Evolutionary conservation across 2,113 vertebrate genomes (phyloP).

Genomic region (Lota lota): DNA sequence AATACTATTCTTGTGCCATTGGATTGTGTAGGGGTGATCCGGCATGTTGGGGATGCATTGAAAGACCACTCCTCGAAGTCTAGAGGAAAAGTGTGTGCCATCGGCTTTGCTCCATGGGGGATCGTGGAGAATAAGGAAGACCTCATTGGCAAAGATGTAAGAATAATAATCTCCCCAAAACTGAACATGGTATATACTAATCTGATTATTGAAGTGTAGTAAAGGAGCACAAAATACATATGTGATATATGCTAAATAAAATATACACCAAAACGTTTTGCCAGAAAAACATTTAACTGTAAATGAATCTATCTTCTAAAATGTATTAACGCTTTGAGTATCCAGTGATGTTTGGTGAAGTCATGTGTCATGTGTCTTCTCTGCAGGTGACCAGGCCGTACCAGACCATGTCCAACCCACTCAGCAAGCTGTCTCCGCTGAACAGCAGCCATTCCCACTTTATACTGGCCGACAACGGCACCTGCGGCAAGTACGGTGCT

Average conservation of each 20-base stretch:
- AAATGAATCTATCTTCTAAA: too few species aligned
- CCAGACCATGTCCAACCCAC: conserved; percentile 94
- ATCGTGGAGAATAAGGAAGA: conserved; percentile 96
- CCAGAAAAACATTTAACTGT: too few species aligned
- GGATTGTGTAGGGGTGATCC: conserved; percentile 82
- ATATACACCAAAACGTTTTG: too few species aligned
- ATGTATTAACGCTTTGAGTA: too few species aligned
- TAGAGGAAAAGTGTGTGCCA: conserved; percentile 90
- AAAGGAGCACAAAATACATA: too few species aligned
- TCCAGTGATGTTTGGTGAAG: too few species aligned
- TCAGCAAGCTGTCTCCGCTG: conserved; percentile 90
- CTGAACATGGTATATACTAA: too few species aligned
- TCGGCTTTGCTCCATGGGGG: conserved; percentile 96
- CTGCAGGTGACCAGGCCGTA: conserved; percentile 87
- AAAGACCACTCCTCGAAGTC: conserved; percentile 98
- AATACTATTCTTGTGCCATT: background rate
- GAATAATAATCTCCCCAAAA: conserved; percentile 36
- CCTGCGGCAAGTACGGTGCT: conserved; percentile 88
- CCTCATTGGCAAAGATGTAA: conserved; percentile 91
- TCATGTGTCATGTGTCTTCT: background rate
- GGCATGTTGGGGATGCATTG: conserved; percentile 94
- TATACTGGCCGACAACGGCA: conserved; percentile 92
- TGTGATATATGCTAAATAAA: too few species aligned
- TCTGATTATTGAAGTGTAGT: too few species aligned
- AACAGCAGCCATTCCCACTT: conserved; percentile 95